phyloP scores from a whole-genome alignment of 2,888 invertebrate genomes.

The Lumbricus terrestris region DNA sequence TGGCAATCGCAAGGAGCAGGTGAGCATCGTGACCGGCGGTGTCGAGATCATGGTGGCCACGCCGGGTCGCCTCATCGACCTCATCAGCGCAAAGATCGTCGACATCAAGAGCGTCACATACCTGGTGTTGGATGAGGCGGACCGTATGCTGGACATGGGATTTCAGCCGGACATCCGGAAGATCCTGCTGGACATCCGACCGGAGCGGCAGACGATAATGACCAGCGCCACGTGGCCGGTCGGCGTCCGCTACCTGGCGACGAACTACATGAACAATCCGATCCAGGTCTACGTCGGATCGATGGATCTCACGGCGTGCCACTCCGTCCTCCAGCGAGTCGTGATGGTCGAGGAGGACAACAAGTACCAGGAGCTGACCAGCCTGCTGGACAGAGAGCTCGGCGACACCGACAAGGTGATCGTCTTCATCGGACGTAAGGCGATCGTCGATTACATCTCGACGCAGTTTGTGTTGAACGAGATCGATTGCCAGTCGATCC shows the following conservation, averaged over 20 bases:
- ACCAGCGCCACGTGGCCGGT: conserved; percentile 93
- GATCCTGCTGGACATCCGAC: conserved; percentile 61
- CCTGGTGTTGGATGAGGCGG: conserved; percentile 85
- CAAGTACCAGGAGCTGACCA: conserved; percentile 70
- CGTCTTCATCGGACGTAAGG: conserved; percentile 85
- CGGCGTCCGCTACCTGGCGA: conserved; percentile 80
- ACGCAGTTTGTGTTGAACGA: conserved; percentile 74
- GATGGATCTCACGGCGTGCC: conserved; percentile 83
- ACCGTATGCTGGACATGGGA: conserved; percentile 68
- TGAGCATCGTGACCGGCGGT: conserved; percentile 72
- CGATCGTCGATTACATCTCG: conserved; percentile 76
- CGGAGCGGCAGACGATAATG: conserved; percentile 92
- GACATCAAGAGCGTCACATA: conserved; percentile 79
- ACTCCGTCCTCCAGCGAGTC: conserved; percentile 80
- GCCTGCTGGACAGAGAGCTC: conserved; percentile 73
- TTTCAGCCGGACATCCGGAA: conserved; percentile 67
- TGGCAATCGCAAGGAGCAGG: conserved; percentile 77
- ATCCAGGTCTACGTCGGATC: conserved; percentile 83
- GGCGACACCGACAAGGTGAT: conserved; percentile 77
- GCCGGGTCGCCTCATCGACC: conserved; percentile 87
- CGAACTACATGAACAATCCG: conserved; percentile 83
- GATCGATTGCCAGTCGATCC: conserved; percentile 76
- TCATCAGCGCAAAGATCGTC: conserved; percentile 70
- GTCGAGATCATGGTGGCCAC: conserved; percentile 93
- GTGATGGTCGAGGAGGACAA: conserved; percentile 72